Percentiles rank a stretch among this genome's conserved stretches.
Evolutionary conservation across 2,797 vertebrate species (phyloP).

Genomic region (Onychomys leucogaster): DNA sequence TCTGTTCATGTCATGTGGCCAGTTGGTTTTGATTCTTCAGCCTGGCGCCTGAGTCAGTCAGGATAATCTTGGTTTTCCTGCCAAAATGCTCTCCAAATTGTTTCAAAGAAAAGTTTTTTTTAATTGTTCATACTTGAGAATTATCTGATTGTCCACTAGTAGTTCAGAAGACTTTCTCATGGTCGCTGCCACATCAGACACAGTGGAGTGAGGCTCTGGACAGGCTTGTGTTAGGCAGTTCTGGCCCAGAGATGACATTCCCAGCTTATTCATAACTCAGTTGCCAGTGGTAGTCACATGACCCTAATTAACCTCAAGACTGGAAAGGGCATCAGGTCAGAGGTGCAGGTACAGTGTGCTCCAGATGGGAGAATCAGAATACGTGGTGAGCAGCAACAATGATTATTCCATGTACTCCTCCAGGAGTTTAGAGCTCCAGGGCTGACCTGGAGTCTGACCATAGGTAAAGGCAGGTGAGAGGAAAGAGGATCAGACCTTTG

Average conservation of each 20-base stretch:
- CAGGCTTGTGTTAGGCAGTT: neutral
- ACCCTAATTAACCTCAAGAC: neutral
- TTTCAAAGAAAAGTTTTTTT: neutral
- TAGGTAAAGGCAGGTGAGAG: neutral
- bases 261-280: neutral
- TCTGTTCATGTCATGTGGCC: neutral
- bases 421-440: too few relatives aligned
- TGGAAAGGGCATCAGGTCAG: neutral
- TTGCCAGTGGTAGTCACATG: neutral
- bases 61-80: constrained; percentile 9
- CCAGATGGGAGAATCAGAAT: neutral
- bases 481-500: neutral
- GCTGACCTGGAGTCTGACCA: neutral
- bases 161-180: neutral
- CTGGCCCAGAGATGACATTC: neutral
- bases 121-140: neutral
- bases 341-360: neutral
- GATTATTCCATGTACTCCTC: neutral
- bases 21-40: neutral
- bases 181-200: neutral
- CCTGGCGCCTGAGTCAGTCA: neutral
- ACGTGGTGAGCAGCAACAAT: neutral
- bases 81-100: constrained; percentile 32
- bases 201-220: neutral
- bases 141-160: neutral